A percentile compares a stretch with the other conserved stretches of the same genome.
Conservation (phyloP, 2,113 vertebrate species). For the Synodontis membranacea region DNA sequence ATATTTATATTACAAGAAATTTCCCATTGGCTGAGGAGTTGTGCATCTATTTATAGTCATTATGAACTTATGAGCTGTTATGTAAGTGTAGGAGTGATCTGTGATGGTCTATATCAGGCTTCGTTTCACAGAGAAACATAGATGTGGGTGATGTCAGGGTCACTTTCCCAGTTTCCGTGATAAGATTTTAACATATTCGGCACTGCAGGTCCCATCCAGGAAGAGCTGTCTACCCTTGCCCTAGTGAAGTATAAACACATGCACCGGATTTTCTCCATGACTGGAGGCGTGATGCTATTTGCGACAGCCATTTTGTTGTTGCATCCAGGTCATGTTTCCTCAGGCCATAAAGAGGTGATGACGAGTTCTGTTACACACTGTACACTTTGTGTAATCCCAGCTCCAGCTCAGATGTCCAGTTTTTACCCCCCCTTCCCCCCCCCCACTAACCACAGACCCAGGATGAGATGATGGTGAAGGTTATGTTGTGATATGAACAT, state of each 20-base stretch:
- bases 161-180: constrained; percentile 1
- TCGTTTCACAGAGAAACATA: constrained; percentile 10
- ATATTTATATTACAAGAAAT: not conserved
- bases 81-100: constrained; percentile 36
- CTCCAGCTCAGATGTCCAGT: constrained; percentile 20
- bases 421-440: too few species aligned
- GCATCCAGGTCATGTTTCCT: constrained; percentile 33
- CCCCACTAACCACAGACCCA: not conserved
- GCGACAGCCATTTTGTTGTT: constrained; percentile 12
- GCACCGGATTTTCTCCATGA: constrained; percentile 18
- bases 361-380: constrained; percentile 29
- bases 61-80: constrained; percentile 43
- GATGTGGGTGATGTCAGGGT: not conserved
- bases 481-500: not conserved
- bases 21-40: constrained; percentile 14
- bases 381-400: constrained; percentile 31
- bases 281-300: constrained; percentile 29
- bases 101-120: constrained; percentile 24
- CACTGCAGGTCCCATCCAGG: not conserved
- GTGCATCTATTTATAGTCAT: constrained; percentile 40
- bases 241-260: not conserved
- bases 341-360: constrained; percentile 46
- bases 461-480: not conserved
- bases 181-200: constrained; percentile 6
- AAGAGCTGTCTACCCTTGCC: not conserved